A percentile compares a stretch with the other conserved stretches of the same genome.
phyloP scores from a whole-genome alignment of 2,888 invertebrate genomes.

The Leucophenga montana region DNA sequence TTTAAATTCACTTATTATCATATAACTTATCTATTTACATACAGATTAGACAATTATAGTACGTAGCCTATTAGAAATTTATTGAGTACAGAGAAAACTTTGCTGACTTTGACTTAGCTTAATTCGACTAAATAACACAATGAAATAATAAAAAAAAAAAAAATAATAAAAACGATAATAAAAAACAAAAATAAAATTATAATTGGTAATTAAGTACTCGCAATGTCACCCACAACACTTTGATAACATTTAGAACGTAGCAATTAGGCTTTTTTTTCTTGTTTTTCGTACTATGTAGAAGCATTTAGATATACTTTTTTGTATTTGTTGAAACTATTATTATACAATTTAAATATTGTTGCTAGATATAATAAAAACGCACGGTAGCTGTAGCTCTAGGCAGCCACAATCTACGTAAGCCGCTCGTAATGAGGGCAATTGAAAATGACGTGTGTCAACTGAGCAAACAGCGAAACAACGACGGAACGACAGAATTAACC shows the following conservation, averaged over 20 bases:
- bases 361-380: background rate
- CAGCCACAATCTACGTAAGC: no score
- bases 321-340: background rate
- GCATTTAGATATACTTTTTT: background rate
- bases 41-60: no score
- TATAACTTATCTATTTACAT: no score
- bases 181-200: no score
- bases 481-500: no score
- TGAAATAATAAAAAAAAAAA: background rate
- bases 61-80: no score
- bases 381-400: no score
- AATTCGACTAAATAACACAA: background rate
- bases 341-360: background rate
- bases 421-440: background rate
- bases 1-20: no score
- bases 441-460: background rate
- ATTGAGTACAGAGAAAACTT: no score
- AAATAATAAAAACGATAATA: constrained; percentile 33
- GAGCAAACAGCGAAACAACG: background rate
- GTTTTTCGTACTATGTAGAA: background rate
- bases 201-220: constrained; percentile 53
- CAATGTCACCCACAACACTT: constrained; percentile 52
- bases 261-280: background rate
- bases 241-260: background rate
- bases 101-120: no score